Base-by-base conservation (phyloP, 2,888 invertebrate species). In the Nycteola revayana region DNA sequence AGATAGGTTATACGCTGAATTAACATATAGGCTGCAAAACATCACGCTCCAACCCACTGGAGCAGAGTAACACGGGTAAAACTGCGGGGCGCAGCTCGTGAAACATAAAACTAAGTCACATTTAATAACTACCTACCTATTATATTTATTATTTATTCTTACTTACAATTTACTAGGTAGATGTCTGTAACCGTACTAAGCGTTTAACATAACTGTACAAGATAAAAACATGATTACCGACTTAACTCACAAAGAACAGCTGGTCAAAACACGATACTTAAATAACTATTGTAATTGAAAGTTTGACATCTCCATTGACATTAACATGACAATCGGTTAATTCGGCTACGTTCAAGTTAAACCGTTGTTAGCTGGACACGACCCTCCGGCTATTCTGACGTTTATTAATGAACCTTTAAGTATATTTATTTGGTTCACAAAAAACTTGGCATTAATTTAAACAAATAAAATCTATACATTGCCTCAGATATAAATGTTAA, bases 341-440 rank as follows among this genome's bases (percentile, higher is more conserved):
- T 49, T 50, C 36, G 25, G 26, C 21, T 27, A 36, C 43, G 25
- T 46, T n/a, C 24, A 25, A 5, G 38, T 44, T 43, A 39, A 53
- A 28, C 26, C 10, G 9, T 28, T 40, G 36, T 42, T 34, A 41
- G 37, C 22, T 42, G 36, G 43, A 31, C 33, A 30, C 49, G 43
- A 48, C 52, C 50, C 60, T 47, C 36, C 34, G 26, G 27, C 37
- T 29, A 26, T 28, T 58, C 60, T 63, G 66, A 67, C 61, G 70
- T 70, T 65, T 65, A 68, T 73, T 71, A 72, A 70, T 73, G 68
- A 66, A 70, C 60, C 60, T n/a, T 66, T 62, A 68, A 72, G 68
- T 42, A 69, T 62, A 75, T 74, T n/a, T n/a, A n/a, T n/a, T n/a
- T n/a, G n/a, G n/a, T n/a, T n/a, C n/a, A n/a, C n/a, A n/a, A n/a